Evolutionary conservation across 1,140 invertebrate species (phyloP).

Genomic region (Drosophila jambulina): DNA sequence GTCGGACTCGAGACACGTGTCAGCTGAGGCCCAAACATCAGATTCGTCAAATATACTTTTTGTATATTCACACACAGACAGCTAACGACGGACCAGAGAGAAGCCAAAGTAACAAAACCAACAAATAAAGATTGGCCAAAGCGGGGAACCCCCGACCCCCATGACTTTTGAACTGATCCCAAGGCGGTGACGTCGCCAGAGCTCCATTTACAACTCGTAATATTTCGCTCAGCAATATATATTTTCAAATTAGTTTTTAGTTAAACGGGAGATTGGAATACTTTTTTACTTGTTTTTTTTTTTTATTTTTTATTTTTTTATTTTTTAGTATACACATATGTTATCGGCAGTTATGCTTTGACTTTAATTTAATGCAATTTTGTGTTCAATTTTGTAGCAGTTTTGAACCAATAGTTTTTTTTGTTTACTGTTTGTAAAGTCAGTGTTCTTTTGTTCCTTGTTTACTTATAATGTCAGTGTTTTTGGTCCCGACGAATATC

Average conservation of each 20-base stretch:
- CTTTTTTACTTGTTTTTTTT: background rate
- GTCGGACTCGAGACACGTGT: slow-evolving; percentile 29
- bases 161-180: background rate
- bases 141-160: slow-evolving; percentile 4
- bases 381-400: background rate
- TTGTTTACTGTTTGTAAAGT: no score
- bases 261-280: background rate
- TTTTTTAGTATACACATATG: no score
- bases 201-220: background rate
- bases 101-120: background rate
- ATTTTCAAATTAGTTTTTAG: background rate
- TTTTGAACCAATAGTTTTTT: no score
- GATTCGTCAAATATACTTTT: background rate
- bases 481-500: background rate
- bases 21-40: background rate
- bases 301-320: background rate
- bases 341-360: no score
- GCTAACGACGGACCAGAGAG: background rate
- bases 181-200: slow-evolving; percentile 1
- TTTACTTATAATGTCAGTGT: background rate
- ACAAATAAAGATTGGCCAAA: background rate
- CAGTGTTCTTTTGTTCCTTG: no score
- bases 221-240: background rate
- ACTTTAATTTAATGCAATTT: background rate
- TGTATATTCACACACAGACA: background rate